Evolutionary conservation across 2,113 vertebrate species (phyloP).

Genomic region (Dendrocopos noguchii): DNA sequence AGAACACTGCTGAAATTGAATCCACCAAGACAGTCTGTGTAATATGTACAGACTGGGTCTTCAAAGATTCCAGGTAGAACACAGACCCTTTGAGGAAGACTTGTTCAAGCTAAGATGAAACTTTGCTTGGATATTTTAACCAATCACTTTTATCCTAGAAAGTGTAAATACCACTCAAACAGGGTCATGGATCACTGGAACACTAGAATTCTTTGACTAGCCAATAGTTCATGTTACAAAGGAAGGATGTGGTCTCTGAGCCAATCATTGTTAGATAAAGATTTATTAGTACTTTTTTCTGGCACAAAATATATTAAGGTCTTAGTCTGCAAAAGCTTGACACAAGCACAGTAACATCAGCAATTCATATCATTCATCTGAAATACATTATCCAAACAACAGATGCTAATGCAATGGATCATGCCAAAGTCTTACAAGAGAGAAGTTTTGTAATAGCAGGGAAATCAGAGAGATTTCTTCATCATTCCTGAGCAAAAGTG

Average conservation of each 20-base stretch:
- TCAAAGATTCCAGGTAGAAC: constrained; percentile 14
- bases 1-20: constrained; percentile 31
- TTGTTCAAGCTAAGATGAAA: not conserved
- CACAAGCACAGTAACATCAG: not conserved
- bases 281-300: not conserved
- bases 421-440: not conserved
- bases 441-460: not conserved
- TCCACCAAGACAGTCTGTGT: constrained; percentile 14
- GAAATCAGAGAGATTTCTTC: not conserved
- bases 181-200: not conserved
- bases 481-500: not conserved
- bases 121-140: not conserved
- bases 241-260: not conserved
- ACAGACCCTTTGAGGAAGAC: not conserved
- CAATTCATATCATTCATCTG: not conserved
- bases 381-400: not conserved
- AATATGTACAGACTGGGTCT: constrained; percentile 58
- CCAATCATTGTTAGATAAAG: not conserved
- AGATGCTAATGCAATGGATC: not conserved
- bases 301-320: not conserved
- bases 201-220: not conserved
- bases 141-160: not conserved
- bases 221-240: not conserved
- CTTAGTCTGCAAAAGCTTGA: not conserved
- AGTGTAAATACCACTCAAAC: not conserved